These are phyloP conservation scores for Acronicta alni DNA, from an alignment of 2,888 invertebrate species.

Conservation along the genomic window DNA sequence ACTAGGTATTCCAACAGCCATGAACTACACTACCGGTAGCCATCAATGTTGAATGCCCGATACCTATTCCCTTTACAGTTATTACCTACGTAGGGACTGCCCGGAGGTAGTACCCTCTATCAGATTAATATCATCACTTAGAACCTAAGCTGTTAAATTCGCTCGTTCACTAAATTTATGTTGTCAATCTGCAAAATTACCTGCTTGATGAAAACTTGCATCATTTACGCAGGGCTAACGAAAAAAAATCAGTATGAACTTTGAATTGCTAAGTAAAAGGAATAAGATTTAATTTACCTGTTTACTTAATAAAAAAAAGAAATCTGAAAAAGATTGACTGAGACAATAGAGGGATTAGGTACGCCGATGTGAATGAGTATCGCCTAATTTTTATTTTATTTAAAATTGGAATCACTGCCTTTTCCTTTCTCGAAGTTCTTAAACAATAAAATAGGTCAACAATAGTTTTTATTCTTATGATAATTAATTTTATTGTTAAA, in stretches of 20 bases:
- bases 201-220: conserved; percentile 55
- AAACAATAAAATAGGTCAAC: too few relatives aligned
- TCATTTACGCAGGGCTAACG: conserved; percentile 12
- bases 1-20: conserved; percentile 3
- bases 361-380: conserved; percentile 4
- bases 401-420: not conserved
- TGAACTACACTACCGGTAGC: conserved; percentile 18
- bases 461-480: too few relatives aligned
- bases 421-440: too few relatives aligned
- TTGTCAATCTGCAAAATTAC: conserved; percentile 68
- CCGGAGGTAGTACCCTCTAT: conserved; percentile 48
- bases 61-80: conserved; percentile 39
- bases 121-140: conserved; percentile 66
- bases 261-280: conserved; percentile 11
- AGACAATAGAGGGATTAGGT: too few relatives aligned
- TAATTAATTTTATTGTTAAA: too few relatives aligned
- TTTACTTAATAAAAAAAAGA: conserved; percentile 12
- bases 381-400: conserved; percentile 8
- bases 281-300: conserved; percentile 10
- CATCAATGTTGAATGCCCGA: conserved; percentile 16
- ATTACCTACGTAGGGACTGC: conserved; percentile 49
- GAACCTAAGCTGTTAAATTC: conserved; percentile 66
- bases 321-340: conserved; percentile 6
- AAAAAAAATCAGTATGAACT: conserved; percentile 6
- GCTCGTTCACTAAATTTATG: conserved; percentile 71